Base-by-base conservation (phyloP, 1,140 invertebrate species). In the Stenopsyche tienmushanensis region DNA sequence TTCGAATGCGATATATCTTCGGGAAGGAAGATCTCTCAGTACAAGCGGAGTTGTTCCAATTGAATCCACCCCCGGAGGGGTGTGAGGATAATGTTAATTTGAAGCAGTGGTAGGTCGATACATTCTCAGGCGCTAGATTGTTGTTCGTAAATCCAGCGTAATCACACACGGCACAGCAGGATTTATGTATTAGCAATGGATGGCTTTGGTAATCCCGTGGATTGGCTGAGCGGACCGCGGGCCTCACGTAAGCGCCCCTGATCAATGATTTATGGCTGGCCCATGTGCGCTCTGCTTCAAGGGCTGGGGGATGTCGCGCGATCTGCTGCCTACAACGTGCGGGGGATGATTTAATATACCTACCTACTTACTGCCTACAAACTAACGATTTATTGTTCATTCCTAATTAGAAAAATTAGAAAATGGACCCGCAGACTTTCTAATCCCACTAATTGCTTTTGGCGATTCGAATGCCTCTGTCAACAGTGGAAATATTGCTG, bases 171-270 rank as follows among this genome's bases (percentile, higher is more conserved):
- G 23, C 41, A 24, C 15, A 17, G 41, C 41, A 60, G 64, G 67
- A 69, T 69, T 69, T 69, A 69, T 69, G 64, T 58, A 65, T 69
- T 65, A 69, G 59, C 67, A 59, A 69, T 69, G 62, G 63, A 62
- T 52, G 64, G 68, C 45, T 13, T 25, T 21, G 54, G 64, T 66
- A 54, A 64, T 66, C 64, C 64, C 25, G 58, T 45, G 67, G 63
- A 65, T 64, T 47, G 42, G 45, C 15, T 7, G 18, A 24, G 54
- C 64, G 64, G 64, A 49, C 64, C 64, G 64, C 64, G 64, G 64
- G 45, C 64, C 64, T 23, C 54, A 49, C 55, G 45, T 60, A 39
- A 39, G 53, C 67, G 59, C 58, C 64, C 64, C 67, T 69, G 68
- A 59, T 62, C 67, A 52, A 64, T 69, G 67, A 69, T 69, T 65